These are phyloP conservation scores for Strigamia transsilvanica DNA, from an alignment of 2,888 invertebrate genomes.

Conservation along the genomic window DNA sequence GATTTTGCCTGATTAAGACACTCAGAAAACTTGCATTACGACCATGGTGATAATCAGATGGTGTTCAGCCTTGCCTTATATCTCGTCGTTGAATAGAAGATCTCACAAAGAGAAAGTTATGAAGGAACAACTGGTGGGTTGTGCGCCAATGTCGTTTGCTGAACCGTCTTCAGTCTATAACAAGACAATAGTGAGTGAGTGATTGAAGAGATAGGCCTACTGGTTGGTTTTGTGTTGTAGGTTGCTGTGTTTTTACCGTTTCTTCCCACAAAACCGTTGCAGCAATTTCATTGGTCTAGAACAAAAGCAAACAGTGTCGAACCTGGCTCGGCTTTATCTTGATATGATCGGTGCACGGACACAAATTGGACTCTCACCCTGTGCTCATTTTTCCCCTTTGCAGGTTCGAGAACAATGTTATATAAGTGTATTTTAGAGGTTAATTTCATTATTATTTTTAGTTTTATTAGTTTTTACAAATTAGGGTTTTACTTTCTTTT, in stretches of 20 bases:
- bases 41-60: constrained; percentile 8
- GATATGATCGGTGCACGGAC: not conserved
- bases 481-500: not conserved
- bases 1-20: constrained; percentile 8
- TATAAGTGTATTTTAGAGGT: not conserved
- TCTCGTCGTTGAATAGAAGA: constrained; percentile 8
- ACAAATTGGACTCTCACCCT: constrained; percentile 8
- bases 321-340: constrained; percentile 8
- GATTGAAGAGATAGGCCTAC: not conserved
- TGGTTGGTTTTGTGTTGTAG: not conserved
- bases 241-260: not conserved
- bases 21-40: not conserved
- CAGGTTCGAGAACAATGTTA: not conserved
- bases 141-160: not conserved
- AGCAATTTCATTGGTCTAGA: constrained; percentile 3
- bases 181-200: not conserved
- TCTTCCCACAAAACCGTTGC: not conserved
- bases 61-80: constrained; percentile 8
- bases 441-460: not conserved
- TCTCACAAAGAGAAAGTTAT: not conserved
- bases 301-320: constrained; percentile 8
- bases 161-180: not conserved
- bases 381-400: not conserved
- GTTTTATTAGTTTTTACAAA: not conserved
- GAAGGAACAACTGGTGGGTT: not conserved